Base-by-base conservation (phyloP, 1,140 invertebrate genomes). In the Colletes latitarsis region DNA sequence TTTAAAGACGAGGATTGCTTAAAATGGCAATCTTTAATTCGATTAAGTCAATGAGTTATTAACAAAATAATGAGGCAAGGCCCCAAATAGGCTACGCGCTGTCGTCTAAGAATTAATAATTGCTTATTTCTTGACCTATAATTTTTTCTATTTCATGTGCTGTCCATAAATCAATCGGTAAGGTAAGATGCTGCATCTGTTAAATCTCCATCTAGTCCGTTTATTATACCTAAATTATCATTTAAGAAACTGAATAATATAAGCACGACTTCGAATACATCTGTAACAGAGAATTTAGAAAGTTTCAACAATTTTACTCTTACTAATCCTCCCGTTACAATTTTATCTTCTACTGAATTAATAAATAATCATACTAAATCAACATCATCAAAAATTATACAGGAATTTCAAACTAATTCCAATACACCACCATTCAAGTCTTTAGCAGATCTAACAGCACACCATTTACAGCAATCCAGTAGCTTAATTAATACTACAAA, bases 171-270 rank as follows among this genome's bases (percentile, higher is more conserved):
- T 89, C 88, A 88, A 87, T 93, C 91, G 90, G 93, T 90, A 95
- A 95, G 94, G 94, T 95, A 95, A 95, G 94, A 82, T 93, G 76
- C 63, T 82, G 82, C 87, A 88, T 39, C 81, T 68, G 64, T 76
- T 83, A 88, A 74, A 60, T 39, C 57, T 17, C 62, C 52, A 10
- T 63, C 73, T 57, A 55, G 68, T 71, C 68, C 67, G n/a, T 89
- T 89, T 55, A 77, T 19, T 58, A 89, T 90, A 73, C 88, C 89
- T 12, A 90, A 87, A 82, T 85, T 90, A 79, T 84, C 81, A 68
- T 88, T 90, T 21, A 87, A 89, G 74, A 63, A 81, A 66, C 30
- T 63, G 21, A 43, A 64, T 21, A 49, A 21, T 30, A 55, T 57
- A 86, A 82, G 81, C 82, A 10, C 17, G 39, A 43, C 30, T 41